These are phyloP conservation scores for Coreius guichenoti DNA, from an alignment of 2,797 vertebrate species.

Conservation along the genomic window DNA sequence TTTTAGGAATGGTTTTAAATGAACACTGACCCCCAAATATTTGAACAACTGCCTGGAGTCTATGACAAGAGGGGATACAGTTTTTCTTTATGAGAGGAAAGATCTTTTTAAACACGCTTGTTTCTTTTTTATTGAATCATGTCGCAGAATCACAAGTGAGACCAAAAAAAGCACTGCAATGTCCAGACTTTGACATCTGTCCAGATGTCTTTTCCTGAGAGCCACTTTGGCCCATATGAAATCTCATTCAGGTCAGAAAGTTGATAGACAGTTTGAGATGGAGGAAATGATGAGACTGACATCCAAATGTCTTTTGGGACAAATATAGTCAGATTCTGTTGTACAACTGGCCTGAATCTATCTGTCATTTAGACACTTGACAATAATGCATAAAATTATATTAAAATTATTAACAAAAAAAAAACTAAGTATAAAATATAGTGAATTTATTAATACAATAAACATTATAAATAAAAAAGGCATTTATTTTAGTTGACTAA, in stretches of 20 bases:
- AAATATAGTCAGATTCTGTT: background rate
- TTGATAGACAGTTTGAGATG: constrained; percentile 6
- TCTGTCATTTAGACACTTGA: background rate
- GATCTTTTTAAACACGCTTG: constrained; percentile 38
- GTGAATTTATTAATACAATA: background rate
- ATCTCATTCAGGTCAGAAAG: constrained; percentile 22
- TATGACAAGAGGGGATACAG: constrained; percentile 28
- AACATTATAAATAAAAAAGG: background rate
- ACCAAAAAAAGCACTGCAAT: constrained; percentile 26
- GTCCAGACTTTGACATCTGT: constrained; percentile 35
- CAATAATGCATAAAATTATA: background rate
- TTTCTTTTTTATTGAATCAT: constrained; percentile 49
- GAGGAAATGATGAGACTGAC: constrained; percentile 31
- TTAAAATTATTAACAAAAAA: background rate
- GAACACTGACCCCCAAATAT: constrained; percentile 40
- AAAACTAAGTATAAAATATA: background rate
- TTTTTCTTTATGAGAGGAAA: constrained; percentile 44
- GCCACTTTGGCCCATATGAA: constrained; percentile 6
- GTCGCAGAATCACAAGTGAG: constrained; percentile 30
- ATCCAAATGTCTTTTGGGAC: constrained; percentile 20
- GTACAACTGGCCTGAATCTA: background rate
- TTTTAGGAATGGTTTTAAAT: constrained; percentile 26
- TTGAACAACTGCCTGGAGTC: constrained; percentile 38
- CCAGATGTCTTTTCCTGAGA: constrained; percentile 39
- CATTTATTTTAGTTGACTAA: background rate